phyloP scores from a whole-genome alignment of 2,888 invertebrate species.

The Chirona hameri region DNA sequence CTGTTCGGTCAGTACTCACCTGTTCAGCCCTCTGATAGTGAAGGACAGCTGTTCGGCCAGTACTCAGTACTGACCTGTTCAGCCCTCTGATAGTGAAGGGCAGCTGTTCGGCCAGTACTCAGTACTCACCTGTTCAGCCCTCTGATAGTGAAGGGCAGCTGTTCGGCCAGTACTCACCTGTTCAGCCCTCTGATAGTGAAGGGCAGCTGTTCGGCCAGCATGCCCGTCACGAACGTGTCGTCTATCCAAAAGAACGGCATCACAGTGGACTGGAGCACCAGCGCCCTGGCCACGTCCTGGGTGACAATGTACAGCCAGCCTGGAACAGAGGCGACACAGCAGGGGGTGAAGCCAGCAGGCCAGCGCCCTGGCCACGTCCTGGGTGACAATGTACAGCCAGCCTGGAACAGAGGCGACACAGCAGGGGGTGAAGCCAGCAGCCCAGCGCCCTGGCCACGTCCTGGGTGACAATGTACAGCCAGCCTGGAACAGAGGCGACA shows the following conservation, averaged over 20 bases:
- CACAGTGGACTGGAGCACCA: conserved; percentile 41
- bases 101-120: too few relatives aligned
- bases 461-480: background rate
- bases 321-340: background rate
- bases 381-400: background rate
- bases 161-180: background rate
- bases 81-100: too few relatives aligned
- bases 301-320: background rate
- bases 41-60: too few relatives aligned
- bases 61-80: too few relatives aligned
- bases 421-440: background rate
- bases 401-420: background rate
- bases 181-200: background rate
- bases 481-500: background rate
- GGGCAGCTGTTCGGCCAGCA: conserved; percentile 39
- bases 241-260: conserved; percentile 53
- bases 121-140: too few relatives aligned
- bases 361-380: too few relatives aligned
- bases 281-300: background rate
- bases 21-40: too few relatives aligned
- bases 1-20: background rate
- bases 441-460: too few relatives aligned
- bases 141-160: background rate
- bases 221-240: conserved; percentile 52
- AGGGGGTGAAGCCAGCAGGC: background rate